These are phyloP conservation scores for Mastacembelus armatus DNA, from an alignment of 2,797 vertebrate genomes.

Conservation along the genomic window DNA sequence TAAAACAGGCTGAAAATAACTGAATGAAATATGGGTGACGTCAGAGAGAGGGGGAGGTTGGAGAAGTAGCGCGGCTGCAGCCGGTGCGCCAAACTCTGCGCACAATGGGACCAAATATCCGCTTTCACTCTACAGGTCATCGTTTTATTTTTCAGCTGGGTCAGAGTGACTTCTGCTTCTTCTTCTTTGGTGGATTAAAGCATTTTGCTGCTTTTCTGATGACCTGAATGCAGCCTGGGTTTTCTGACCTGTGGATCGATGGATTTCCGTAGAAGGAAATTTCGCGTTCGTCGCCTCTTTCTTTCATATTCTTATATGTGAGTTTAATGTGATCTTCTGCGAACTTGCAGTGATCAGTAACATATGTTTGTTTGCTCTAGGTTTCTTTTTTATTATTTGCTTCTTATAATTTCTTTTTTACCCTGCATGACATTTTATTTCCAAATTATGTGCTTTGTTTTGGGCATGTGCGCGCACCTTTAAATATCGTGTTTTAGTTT, in stretches of 20 bases:
- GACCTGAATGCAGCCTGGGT: background rate
- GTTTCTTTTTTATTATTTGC: too few relatives aligned
- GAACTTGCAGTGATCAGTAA: background rate
- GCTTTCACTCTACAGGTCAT: background rate
- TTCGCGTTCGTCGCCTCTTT: too few relatives aligned
- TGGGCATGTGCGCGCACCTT: background rate
- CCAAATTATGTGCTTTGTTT: background rate
- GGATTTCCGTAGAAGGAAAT: background rate
- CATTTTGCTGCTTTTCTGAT: constrained; percentile 1
- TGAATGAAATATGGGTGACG: constrained; percentile 77
- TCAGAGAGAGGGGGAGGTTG: constrained; percentile 53
- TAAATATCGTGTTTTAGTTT: background rate
- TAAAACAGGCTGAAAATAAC: constrained; percentile 49
- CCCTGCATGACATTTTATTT: background rate
- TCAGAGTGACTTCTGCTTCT: constrained; percentile 16
- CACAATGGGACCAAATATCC: constrained; percentile 36
- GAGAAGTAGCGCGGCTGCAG: constrained; percentile 47
- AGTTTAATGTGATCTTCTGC: too few relatives aligned
- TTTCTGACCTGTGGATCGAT: background rate
- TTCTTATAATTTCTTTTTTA: background rate
- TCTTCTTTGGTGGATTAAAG: background rate
- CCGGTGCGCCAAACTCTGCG: constrained; percentile 46
- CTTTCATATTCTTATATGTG: background rate
- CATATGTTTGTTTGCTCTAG: background rate
- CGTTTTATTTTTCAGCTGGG: background rate